Evolutionary conservation across 2,888 invertebrate genomes (phyloP).

Genomic region (Aphodius granarius): DNA sequence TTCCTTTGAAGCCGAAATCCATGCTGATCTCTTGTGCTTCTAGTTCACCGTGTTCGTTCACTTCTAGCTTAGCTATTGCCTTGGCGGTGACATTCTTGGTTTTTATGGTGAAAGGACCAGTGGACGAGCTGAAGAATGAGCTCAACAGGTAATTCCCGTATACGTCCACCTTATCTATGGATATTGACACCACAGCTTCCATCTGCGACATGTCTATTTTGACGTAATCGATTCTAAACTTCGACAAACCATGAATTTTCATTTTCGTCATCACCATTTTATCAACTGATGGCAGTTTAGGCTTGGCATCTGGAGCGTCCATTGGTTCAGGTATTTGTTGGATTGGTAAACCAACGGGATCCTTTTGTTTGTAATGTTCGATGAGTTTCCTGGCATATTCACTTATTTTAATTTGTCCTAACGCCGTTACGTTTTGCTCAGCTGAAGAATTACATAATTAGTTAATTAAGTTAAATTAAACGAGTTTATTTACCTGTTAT

Average conservation of each 20-base stretch:
- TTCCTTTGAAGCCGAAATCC: conserved; percentile 75
- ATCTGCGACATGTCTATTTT: conserved; percentile 73
- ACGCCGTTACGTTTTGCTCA: conserved; percentile 13
- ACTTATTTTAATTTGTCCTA: conserved; percentile 69
- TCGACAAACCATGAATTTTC: conserved; percentile 73
- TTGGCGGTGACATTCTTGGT: conserved; percentile 70
- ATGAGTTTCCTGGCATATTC: conserved; percentile 70
- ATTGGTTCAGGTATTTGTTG: conserved; percentile 80
- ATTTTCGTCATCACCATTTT: conserved; percentile 73
- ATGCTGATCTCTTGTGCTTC: conserved; percentile 77
- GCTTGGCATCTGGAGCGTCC: conserved; percentile 70
- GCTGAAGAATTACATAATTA: neutral
- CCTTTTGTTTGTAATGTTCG: conserved; percentile 78
- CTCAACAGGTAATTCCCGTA: conserved; percentile 73
- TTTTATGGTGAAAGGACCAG: conserved; percentile 78
- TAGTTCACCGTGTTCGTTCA: conserved; percentile 74
- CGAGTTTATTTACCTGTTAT: neutral
- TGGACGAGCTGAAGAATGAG: conserved; percentile 69
- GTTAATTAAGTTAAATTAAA: neutral
- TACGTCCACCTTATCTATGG: conserved; percentile 70
- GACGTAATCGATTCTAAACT: conserved; percentile 74
- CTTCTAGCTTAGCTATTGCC: conserved; percentile 70
- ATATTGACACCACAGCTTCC: conserved; percentile 74
- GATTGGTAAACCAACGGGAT: conserved; percentile 81
- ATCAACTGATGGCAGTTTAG: conserved; percentile 69